Evolutionary conservation across 2,797 vertebrate genomes (phyloP).

Genomic region (Nyctalus aviator): DNA sequence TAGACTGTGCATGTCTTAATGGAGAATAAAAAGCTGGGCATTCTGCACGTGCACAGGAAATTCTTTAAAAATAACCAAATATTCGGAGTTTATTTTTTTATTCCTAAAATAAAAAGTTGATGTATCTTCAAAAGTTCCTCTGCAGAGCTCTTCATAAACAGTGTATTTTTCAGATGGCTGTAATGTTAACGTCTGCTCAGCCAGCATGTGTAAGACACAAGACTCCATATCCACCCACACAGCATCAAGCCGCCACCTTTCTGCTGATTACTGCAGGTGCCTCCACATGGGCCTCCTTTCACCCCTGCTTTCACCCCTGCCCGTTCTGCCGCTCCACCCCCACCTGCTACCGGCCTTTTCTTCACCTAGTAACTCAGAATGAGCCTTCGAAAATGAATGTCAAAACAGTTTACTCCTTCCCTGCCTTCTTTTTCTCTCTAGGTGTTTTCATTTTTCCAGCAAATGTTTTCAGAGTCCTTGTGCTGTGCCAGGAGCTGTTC

Average conservation of each 20-base stretch:
- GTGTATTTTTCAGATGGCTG: constrained; percentile 16
- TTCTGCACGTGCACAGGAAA: constrained; percentile 80
- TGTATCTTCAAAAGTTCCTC: constrained; percentile 73
- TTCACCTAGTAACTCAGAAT: neutral
- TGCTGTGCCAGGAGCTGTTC: neutral
- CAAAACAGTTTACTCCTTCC: neutral
- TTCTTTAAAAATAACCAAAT: constrained; percentile 80
- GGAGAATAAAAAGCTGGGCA: constrained; percentile 71
- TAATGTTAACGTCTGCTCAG: neutral
- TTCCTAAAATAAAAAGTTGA: constrained; percentile 77
- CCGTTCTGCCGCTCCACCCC: neutral
- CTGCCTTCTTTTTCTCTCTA: neutral
- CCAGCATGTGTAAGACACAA: neutral
- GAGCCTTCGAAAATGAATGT: neutral
- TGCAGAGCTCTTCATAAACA: constrained; percentile 51
- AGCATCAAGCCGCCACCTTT: neutral
- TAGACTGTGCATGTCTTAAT: constrained; percentile 70
- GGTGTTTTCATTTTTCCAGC: neutral
- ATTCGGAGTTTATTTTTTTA: constrained; percentile 77
- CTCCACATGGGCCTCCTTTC: neutral
- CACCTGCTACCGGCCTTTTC: neutral
- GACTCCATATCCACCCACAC: neutral
- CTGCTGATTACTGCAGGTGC: neutral
- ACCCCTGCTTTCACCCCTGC: neutral
- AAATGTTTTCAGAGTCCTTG: neutral